Conservation (phyloP, 35 echinoderm and acorn worm species). For the Stichopus chloronotus region DNA sequence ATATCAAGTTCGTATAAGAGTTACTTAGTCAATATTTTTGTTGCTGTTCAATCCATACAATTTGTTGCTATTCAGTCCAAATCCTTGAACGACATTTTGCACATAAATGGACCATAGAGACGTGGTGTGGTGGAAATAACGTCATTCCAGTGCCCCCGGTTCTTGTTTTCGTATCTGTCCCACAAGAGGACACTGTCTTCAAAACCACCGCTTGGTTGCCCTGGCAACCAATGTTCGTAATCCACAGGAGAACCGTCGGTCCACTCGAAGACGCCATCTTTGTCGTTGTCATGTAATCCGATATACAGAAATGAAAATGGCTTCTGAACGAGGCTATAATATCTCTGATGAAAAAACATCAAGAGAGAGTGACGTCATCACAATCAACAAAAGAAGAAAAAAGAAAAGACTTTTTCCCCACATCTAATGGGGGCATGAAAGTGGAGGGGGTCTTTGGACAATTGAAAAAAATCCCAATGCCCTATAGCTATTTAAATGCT, state of each 20-base stretch:
- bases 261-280: slow-evolving; percentile 66
- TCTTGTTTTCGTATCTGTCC: slow-evolving; percentile 10
- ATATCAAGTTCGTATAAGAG: too few species aligned
- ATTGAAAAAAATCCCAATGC: too few species aligned
- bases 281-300: slow-evolving; percentile 61
- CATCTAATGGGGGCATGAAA: too few species aligned
- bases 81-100: background rate
- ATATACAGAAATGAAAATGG: slow-evolving; percentile 49
- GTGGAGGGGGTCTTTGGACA: too few species aligned
- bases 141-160: slow-evolving; percentile 10
- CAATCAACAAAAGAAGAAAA: background rate
- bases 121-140: slow-evolving; percentile 4
- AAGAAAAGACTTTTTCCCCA: background rate
- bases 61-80: background rate
- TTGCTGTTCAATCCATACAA: too few species aligned
- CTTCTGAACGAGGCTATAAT: background rate
- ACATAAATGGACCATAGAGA: slow-evolving; percentile 17
- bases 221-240: slow-evolving; percentile 64
- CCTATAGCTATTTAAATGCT: too few species aligned
- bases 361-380: background rate
- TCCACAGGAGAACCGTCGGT: slow-evolving; percentile 64
- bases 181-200: slow-evolving; percentile 18
- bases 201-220: slow-evolving; percentile 47
- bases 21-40: too few species aligned
- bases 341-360: background rate